phyloP scores from a whole-genome alignment of 53 echinoderm and acorn worm species.

The Mesocentrotus franciscanus region DNA sequence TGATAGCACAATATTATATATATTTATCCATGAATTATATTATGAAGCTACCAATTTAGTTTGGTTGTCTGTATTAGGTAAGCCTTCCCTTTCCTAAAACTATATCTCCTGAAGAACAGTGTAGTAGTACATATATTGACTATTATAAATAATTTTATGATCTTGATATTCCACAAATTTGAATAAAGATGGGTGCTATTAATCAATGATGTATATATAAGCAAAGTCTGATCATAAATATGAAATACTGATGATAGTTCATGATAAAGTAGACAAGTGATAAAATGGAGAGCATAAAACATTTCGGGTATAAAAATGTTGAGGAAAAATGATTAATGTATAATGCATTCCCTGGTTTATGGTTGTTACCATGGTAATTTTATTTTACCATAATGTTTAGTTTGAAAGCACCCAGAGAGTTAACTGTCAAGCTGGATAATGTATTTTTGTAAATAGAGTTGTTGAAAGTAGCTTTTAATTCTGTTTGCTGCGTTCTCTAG shows the following conservation, averaged over 20 bases:
- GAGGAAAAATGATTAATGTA: not conserved
- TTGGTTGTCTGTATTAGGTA: not conserved
- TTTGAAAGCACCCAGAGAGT: not conserved
- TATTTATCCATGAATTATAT: not conserved
- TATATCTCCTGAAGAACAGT: not conserved
- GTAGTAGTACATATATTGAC: no score
- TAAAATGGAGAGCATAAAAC: not conserved
- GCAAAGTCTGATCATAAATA: not conserved
- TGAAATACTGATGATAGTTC: not conserved
- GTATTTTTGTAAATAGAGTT: not conserved
- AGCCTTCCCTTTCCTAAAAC: not conserved
- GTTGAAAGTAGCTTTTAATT: conserved; percentile 9
- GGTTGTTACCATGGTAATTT: not conserved
- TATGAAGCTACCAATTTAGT: not conserved
- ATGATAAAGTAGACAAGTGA: not conserved
- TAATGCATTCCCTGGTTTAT: not conserved
- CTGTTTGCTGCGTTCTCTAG: not conserved
- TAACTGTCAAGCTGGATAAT: not conserved
- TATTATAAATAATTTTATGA: not conserved
- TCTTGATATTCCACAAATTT: not conserved
- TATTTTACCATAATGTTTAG: not conserved
- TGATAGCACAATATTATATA: no score
- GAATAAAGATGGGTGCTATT: not conserved
- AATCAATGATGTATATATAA: not conserved
- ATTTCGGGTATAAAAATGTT: not conserved